Conservation (phyloP, 2,888 invertebrate species). For the Cacoxenus indagator region DNA sequence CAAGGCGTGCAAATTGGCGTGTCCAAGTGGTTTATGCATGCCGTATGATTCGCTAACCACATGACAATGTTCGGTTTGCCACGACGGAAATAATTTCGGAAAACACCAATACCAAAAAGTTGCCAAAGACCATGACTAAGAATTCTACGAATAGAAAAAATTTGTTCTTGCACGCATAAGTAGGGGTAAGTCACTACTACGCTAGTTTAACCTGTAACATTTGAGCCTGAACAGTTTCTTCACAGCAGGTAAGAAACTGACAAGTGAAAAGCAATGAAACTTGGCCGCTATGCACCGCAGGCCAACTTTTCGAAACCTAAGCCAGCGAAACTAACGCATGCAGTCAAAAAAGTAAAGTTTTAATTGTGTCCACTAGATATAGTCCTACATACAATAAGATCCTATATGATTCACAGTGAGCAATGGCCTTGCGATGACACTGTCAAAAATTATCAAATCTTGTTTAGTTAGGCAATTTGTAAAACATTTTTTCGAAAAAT, state of each 20-base stretch:
- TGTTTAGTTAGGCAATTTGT: neutral
- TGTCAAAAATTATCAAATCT: neutral
- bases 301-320: neutral
- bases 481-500: conserved; percentile 9
- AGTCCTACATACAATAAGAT: too few species aligned
- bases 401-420: too few species aligned
- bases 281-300: neutral
- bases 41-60: neutral
- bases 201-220: too few species aligned
- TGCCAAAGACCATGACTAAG: neutral
- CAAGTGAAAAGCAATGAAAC: neutral
- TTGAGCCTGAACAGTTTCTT: neutral
- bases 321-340: neutral
- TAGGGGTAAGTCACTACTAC: too few species aligned
- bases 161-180: too few species aligned
- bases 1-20: neutral
- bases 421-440: too few species aligned
- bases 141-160: neutral
- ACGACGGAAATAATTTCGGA: neutral
- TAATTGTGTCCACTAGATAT: neutral
- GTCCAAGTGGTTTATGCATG: neutral
- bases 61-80: neutral
- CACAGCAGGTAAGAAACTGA: neutral
- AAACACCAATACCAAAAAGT: neutral
- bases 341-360: neutral